A percentile compares a stretch with the other conserved stretches of the same genome.
phyloP scores from a whole-genome alignment of 2,888 invertebrate species.

The Hypomecis atomaria region DNA sequence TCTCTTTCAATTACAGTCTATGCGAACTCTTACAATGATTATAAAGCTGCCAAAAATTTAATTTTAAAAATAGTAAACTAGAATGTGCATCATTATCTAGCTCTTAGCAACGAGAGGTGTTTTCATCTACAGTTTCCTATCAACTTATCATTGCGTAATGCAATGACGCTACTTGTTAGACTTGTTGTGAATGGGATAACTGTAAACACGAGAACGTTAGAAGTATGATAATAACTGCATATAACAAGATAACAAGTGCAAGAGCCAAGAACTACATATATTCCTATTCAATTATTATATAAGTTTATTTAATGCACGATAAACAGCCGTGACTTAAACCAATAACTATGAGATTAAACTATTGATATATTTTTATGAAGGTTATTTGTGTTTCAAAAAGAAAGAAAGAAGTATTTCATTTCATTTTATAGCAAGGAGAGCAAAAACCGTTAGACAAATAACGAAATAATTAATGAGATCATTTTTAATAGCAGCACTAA shows the following conservation, averaged over 20 bases:
- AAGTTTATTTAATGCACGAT: constrained; percentile 12
- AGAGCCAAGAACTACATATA: background rate
- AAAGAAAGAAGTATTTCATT: too few species aligned
- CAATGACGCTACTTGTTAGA: constrained; percentile 17
- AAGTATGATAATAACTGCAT: constrained; percentile 10
- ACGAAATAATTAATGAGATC: too few species aligned
- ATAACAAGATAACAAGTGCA: constrained; percentile 21
- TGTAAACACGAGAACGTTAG: constrained; percentile 35
- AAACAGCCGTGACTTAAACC: constrained; percentile 12
- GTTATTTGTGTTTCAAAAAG: too few species aligned
- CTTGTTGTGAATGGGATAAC: constrained; percentile 32
- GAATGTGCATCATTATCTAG: background rate
- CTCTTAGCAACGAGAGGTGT: constrained; percentile 1
- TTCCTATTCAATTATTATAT: constrained; percentile 9
- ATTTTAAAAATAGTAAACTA: too few species aligned
- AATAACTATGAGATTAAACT: background rate
- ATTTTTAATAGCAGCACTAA: too few species aligned
- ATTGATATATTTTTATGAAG: too few species aligned
- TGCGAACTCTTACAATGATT: too few species aligned
- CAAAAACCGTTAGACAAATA: too few species aligned
- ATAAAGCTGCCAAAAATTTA: too few species aligned
- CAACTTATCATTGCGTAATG: constrained; percentile 7
- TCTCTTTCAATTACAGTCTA: too few species aligned
- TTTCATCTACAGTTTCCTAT: background rate
- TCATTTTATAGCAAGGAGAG: too few species aligned